Conservation (phyloP, 2,113 vertebrate species). For the Nansenia antarctica region DNA sequence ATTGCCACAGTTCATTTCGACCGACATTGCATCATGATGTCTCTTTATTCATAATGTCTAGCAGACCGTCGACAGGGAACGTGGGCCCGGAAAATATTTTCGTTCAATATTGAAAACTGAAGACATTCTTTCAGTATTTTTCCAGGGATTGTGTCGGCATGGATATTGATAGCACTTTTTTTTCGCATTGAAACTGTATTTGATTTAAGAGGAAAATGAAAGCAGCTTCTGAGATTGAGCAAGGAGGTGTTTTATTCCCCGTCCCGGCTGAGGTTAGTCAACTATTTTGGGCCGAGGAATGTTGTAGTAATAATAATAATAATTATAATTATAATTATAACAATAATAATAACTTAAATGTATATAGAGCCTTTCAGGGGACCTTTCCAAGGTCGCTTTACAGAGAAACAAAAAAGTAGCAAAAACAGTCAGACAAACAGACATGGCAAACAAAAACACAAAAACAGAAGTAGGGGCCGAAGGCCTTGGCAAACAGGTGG, state of each 20-base stretch:
- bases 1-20: background rate
- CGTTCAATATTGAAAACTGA: slow-evolving; percentile 2
- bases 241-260: slow-evolving; percentile 15
- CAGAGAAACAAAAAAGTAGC: no score
- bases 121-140: slow-evolving; percentile 11
- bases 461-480: no score
- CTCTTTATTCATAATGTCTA: slow-evolving; percentile 8
- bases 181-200: slow-evolving; percentile 57
- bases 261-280: no score
- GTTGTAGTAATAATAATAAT: no score
- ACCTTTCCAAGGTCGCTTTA: no score
- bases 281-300: no score
- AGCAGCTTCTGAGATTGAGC: slow-evolving; percentile 27
- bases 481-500: no score
- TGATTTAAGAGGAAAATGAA: slow-evolving; percentile 71
- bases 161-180: slow-evolving; percentile 18
- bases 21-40: background rate
- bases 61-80: background rate
- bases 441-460: no score
- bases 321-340: no score
- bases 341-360: no score
- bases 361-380: no score
- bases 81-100: background rate
- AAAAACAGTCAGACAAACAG: no score
- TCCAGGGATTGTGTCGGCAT: background rate